A percentile compares a stretch with the other conserved stretches of the same genome.
Evolutionary conservation across 2,113 vertebrate species (phyloP).

Genomic region (Eleginops maclovinus): DNA sequence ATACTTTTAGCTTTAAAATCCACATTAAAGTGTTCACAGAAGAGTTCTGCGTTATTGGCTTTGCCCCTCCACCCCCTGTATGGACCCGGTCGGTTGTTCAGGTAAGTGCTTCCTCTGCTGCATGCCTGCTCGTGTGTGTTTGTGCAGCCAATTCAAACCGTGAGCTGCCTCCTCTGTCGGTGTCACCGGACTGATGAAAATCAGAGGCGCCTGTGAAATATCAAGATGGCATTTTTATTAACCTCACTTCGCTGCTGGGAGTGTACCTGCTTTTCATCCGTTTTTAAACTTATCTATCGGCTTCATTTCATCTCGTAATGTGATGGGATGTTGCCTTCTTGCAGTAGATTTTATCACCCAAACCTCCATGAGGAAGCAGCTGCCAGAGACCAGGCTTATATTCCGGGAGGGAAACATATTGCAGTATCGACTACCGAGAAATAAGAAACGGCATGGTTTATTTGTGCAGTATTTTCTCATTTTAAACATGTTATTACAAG

Average conservation of each 20-base stretch:
- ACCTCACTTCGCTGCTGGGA: background rate
- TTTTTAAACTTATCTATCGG: constrained; percentile 2
- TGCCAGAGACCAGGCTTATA: constrained; percentile 10
- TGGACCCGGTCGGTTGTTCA: constrained; percentile 73
- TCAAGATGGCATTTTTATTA: constrained; percentile 33
- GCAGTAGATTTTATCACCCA: background rate
- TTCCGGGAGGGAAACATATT: background rate
- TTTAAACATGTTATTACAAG: constrained; percentile 4
- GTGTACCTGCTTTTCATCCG: too few species aligned
- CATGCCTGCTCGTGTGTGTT: constrained; percentile 4
- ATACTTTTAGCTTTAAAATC: constrained; percentile 81
- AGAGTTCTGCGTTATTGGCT: constrained; percentile 57
- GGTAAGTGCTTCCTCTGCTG: constrained; percentile 75
- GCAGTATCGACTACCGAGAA: background rate
- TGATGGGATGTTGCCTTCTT: background rate
- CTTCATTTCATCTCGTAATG: background rate
- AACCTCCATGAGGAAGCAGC: constrained; percentile 25
- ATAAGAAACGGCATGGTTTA: constrained; percentile 6
- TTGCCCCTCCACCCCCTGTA: constrained; percentile 51
- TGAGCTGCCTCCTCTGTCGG: constrained; percentile 26
- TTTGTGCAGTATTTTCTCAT: constrained; percentile 2
- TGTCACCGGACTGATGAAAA: constrained; percentile 46
- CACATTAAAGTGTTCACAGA: constrained; percentile 77
- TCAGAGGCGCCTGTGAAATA: constrained; percentile 31
- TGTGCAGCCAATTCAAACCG: constrained; percentile 18